Base-by-base conservation (phyloP, 1,140 invertebrate species). In the Pseudobourletiella spinata region DNA sequence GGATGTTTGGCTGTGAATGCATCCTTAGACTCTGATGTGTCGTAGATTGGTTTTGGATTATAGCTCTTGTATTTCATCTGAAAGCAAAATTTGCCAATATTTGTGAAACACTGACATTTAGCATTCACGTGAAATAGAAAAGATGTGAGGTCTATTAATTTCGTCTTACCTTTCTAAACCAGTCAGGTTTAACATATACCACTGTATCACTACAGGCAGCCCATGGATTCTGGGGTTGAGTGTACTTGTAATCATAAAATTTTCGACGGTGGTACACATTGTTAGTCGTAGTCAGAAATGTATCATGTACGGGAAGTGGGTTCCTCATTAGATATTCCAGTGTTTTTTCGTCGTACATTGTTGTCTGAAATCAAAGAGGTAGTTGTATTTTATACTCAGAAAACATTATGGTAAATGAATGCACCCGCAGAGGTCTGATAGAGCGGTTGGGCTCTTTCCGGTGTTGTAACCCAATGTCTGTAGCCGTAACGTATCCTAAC, bases 111-210 rank as follows among this genome's bases (percentile, higher is more conserved):
- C n/a, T n/a, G n/a, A n/a, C n/a, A n/a, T n/a, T n/a, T n/a, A n/a
- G n/a, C n/a, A n/a, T n/a, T n/a, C n/a, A n/a, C n/a, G n/a, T n/a
- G n/a, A n/a, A n/a, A n/a, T n/a, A n/a, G n/a, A n/a, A n/a, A n/a
- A n/a, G n/a, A n/a, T n/a, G n/a, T n/a, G n/a, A n/a, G n/a, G n/a
- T n/a, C n/a, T n/a, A n/a, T n/a, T n/a, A n/a, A n/a, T n/a, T n/a
- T n/a, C n/a, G n/a, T n/a, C 18, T 50, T 59, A 61, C 59, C 59
- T 61, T 61, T 3, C 35, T 8, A 61, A 29, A 2, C 6, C 24
- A 61, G 24, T 59, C 58, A 16, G 59, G 59, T 39, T 39, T 35
- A 14, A 61, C 30, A 29, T 52, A 61, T 16, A 22, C 2, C 8
- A 61, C 25, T 20, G 11, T 30, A 2, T 30, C 29, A 11, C 32